Evolutionary conservation across 2,797 vertebrate genomes (phyloP).

Genomic region (Masticophis lateralis): DNA sequence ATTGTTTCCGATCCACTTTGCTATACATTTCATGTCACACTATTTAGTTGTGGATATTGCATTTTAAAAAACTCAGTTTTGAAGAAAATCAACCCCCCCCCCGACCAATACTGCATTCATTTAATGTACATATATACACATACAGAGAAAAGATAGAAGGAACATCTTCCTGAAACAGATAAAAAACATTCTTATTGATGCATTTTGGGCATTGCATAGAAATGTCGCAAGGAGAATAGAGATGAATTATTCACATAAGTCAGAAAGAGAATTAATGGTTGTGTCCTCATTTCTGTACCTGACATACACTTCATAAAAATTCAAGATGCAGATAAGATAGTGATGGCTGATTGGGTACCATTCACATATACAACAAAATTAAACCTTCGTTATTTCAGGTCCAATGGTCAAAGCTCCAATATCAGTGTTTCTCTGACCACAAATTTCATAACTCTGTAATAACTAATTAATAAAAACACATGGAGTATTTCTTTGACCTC

Average conservation of each 20-base stretch:
- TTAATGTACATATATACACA: neutral
- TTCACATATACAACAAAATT: neutral
- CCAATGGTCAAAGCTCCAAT: neutral
- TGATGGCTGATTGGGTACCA: neutral
- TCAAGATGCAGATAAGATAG: neutral
- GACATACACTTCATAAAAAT: neutral
- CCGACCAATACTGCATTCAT: neutral
- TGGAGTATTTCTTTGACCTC: too few relatives aligned
- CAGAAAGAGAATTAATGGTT: neutral
- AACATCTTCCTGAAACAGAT: neutral
- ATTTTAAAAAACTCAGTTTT: neutral
- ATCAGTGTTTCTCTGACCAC: neutral
- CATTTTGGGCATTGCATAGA: neutral
- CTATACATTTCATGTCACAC: neutral
- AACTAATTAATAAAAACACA: neutral
- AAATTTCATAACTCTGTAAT: neutral
- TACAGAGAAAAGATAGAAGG: neutral
- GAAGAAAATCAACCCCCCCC: neutral
- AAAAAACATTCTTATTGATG: neutral
- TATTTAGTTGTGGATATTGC: neutral
- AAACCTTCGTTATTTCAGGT: neutral
- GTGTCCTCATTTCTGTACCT: neutral
- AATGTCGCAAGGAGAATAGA: neutral
- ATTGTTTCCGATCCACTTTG: neutral
- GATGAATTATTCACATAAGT: conserved; percentile 26